Evolutionary conservation across 2,888 invertebrate genomes (phyloP), one percentile per base, ranked within the genome.

Genomic region (Brenthis ino): DNA sequence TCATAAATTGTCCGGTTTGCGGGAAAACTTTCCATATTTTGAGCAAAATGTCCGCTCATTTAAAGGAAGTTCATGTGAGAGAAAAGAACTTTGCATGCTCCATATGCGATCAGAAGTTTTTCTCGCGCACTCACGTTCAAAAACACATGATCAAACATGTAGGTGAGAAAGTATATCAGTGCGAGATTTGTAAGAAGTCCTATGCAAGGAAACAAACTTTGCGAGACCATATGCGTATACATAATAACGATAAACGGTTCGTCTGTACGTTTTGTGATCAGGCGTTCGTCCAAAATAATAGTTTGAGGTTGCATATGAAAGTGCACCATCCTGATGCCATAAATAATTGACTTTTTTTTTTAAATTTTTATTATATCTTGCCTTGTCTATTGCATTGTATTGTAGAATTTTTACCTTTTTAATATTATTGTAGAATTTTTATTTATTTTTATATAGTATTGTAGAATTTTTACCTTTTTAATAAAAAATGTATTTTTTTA

Each of bases 131-230:
- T 0, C 93, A 91, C 56, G 85, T 94, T 0, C 89, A 91, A 47
- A 91, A 93, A 33, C 94, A 94, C 64, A 93, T 93, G 90, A 76
- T 93, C 0, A 92, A 88, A 43, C 94, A 94, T 77, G 85, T 85
- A 0, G 93, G 93, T 0, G 92, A 92, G 37, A 86, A 87, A 51
- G 83, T 88, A 1, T 87, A 91, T 33, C 84, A 88, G 37, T 94
- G 94, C 61, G 86, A 85, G 0, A 74, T 93, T 0, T 94, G 94
- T 58, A 85, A 86, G 61, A 94, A 93, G 75, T 83, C 93, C 0
- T 94, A 93, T 66, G 88, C 91, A 0, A 83, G 90, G 57, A 88
- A 86, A 54, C 87, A 90, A 69, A 89, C 87, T 0, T 72, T 93
- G 20, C 80, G 77, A 13, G 87, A 88, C 14, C 92, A 93, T 74